Evolutionary conservation across 1,140 invertebrate species (phyloP).

Genomic region (Drosophila pachea): DNA sequence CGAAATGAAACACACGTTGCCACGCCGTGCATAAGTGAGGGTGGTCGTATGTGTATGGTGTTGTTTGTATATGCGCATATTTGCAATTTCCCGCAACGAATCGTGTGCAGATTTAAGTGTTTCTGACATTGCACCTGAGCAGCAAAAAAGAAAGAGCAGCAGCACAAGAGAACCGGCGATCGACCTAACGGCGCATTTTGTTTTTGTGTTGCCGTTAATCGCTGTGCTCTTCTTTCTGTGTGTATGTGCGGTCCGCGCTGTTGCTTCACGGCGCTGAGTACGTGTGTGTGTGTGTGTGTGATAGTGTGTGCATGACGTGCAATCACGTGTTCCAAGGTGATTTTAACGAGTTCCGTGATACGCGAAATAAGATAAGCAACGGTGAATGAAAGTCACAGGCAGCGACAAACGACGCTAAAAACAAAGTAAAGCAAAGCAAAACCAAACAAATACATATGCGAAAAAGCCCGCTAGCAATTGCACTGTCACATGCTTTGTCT

Average conservation of each 20-base stretch:
- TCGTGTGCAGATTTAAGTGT: slow-evolving; percentile 48
- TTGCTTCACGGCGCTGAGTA: not conserved
- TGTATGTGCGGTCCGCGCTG: slow-evolving; percentile 5
- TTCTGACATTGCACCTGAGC: slow-evolving; percentile 48
- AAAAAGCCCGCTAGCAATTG: not conserved
- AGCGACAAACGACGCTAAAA: slow-evolving; percentile 16
- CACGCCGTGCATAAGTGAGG: slow-evolving; percentile 11
- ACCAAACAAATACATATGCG: not conserved
- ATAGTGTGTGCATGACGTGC: slow-evolving; percentile 43
- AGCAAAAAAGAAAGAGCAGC: slow-evolving; percentile 7
- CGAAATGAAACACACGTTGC: slow-evolving; percentile 32
- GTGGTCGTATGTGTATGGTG: not conserved
- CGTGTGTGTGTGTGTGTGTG: slow-evolving; percentile 24
- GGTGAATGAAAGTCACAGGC: slow-evolving; percentile 24
- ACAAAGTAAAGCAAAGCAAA: not conserved
- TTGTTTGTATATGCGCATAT: slow-evolving; percentile 21
- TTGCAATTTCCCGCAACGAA: slow-evolving; percentile 29
- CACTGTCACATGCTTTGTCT: slow-evolving; percentile 22
- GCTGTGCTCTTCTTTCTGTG: slow-evolving; percentile 14
- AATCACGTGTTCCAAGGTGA: slow-evolving; percentile 75
- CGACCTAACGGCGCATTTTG: slow-evolving; percentile 45
- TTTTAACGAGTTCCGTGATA: slow-evolving; percentile 77
- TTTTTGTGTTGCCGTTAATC: slow-evolving; percentile 24
- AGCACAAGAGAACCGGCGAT: slow-evolving; percentile 28
- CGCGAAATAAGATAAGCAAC: slow-evolving; percentile 72